Base-by-base conservation (phyloP, 2,888 invertebrate genomes). In the Oegoconia quadripuncta region DNA sequence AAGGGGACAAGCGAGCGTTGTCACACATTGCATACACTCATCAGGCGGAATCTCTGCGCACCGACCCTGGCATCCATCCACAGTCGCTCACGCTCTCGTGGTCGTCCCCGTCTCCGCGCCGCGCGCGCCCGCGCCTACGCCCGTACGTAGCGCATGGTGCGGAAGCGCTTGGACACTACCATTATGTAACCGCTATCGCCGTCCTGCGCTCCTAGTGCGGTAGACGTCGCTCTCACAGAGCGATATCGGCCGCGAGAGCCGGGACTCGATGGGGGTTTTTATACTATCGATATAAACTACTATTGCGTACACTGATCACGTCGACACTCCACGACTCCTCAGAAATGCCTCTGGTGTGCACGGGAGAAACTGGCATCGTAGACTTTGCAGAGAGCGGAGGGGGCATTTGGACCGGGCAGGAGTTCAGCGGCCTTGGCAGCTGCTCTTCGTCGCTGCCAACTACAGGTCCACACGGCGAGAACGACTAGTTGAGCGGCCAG, bases 301-400 rank as follows among this genome's bases (percentile, higher is more conserved):
- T 86, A 84, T 86, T 86, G 87, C 83, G 76, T 67, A 81, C 74
- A 80, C 64, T 69, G 69, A 74, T 76, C 74, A 75, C 80, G 81
- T 78, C 73, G 70, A 76, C 74, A 70, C 63, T 59, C 69, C 71
- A 57, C 59, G 59, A 44, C 50, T 55, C 66, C 63, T 82, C 76
- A 88, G 69, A 88, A 88, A 73, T 88, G 88, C 79, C 83, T 80
- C 76, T 86, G 87, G 71, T 90, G 91, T 73, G 91, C 91, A 89
- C 93, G 94, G 55, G 92, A 91, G 84, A 95, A 95, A 70, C 94
- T 94, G 74, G 93, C 91, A 80, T 95, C 96, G 88, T 95, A 96
- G 60, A 96, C 90, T 88, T 96, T 96, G 89, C 95, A 95, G 63
- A 95, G 91, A 50, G 90, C 84, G 37, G 87, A 86, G 20, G 87